Evolutionary conservation across 2,888 invertebrate genomes (phyloP).

Genomic region (Caenorhabditis zanzibari): DNA sequence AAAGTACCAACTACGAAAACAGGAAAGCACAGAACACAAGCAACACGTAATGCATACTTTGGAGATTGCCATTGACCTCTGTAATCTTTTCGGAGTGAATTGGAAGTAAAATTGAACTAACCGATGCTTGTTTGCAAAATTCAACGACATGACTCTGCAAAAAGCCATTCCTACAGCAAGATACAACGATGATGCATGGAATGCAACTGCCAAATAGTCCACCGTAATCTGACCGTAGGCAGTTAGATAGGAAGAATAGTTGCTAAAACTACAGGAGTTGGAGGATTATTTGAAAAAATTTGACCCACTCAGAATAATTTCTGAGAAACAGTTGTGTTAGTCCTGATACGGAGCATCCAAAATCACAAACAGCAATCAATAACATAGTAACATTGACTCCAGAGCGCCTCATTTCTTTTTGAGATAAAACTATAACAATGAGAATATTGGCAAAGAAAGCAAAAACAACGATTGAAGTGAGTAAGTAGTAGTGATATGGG

Average conservation of each 20-base stretch:
- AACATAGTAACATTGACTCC: conserved; percentile 54
- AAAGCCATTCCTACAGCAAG: conserved; percentile 54
- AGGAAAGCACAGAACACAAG: conserved; percentile 10
- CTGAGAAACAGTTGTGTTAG: conserved; percentile 24
- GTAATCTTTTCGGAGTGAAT: background rate
- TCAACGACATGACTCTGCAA: conserved; percentile 45
- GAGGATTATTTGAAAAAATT: background rate
- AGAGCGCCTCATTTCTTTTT: conserved; percentile 50
- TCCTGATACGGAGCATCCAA: conserved; percentile 33
- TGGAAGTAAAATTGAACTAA: background rate
- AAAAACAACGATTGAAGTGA: conserved; percentile 28
- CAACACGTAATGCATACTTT: conserved; percentile 32
- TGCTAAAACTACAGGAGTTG: conserved; percentile 16
- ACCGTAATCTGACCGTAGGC: conserved; percentile 27
- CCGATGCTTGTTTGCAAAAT: conserved; percentile 17
- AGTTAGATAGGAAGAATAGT: conserved; percentile 21
- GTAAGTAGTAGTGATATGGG: conserved; percentile 41
- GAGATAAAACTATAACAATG: conserved; percentile 34
- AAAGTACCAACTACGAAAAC: conserved; percentile 37
- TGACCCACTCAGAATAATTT: conserved; percentile 23
- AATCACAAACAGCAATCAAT: conserved; percentile 45
- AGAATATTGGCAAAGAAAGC: conserved; percentile 39
- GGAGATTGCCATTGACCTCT: conserved; percentile 57
- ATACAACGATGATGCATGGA: conserved; percentile 51
- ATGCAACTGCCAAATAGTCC: conserved; percentile 46